Percentiles rank a stretch among this genome's conserved stretches.
Conservation (phyloP, 1,140 invertebrate species). For the roundworm (Caenorhabditis elegans) region DNA sequence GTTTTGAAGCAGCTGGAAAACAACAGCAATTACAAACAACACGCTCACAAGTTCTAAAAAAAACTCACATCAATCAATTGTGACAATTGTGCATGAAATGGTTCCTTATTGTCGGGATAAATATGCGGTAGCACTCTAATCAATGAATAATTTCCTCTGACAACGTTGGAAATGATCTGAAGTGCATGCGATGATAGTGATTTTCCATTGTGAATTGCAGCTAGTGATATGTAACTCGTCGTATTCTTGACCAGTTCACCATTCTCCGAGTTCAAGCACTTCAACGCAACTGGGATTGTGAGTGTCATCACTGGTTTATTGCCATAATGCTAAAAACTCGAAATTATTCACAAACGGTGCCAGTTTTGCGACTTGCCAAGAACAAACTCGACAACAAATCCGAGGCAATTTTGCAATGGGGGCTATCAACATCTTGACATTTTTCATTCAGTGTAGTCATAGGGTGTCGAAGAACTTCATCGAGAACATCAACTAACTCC, state of each 20-base stretch:
- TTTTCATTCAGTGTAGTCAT: constrained; percentile 71
- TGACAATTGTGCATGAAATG: constrained; percentile 80
- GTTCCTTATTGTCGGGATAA: constrained; percentile 81
- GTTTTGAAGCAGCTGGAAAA: constrained; percentile 71
- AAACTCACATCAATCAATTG: constrained; percentile 75
- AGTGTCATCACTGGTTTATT: constrained; percentile 85
- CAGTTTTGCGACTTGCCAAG: constrained; percentile 73
- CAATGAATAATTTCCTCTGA: constrained; percentile 79
- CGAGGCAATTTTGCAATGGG: constrained; percentile 90
- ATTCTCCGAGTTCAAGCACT: constrained; percentile 78
- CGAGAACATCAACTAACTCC: constrained; percentile 79
- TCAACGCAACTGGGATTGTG: constrained; percentile 83
- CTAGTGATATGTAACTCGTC: constrained; percentile 80
- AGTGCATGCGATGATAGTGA: constrained; percentile 82
- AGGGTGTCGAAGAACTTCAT: constrained; percentile 84
- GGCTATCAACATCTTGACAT: constrained; percentile 78
- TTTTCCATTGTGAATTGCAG: constrained; percentile 85
- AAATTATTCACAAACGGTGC: not conserved
- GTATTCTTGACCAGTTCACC: constrained; percentile 74
- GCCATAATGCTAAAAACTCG: constrained; percentile 76
- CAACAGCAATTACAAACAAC: not conserved
- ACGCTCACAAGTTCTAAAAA: not conserved
- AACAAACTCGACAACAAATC: constrained; percentile 91
- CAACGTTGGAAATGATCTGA: constrained; percentile 76
- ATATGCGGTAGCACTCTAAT: constrained; percentile 82